Evolutionary conservation across 2,797 vertebrate genomes (phyloP), one percentile per base, ranked within the genome.

Genomic region (Phoebastria nigripes): DNA sequence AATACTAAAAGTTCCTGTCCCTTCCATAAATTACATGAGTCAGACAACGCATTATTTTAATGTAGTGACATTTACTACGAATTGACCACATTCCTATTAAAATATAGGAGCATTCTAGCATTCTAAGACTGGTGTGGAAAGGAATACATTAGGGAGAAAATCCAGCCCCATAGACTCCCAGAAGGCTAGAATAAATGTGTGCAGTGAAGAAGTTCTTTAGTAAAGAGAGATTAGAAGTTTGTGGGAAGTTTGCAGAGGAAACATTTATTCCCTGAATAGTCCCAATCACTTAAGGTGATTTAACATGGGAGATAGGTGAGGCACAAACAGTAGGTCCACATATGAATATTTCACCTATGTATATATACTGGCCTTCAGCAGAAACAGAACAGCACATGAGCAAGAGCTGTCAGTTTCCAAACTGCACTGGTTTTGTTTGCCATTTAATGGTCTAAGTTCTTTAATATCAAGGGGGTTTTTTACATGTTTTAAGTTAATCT

Each of bases 1-100:
- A 90, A 89, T 83, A 56, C 15, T 90, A 65, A 72, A 88, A 22
- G 9, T 79, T 94, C 28, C 33, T n/a, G 16, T 83, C 49, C 83
- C 54, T 88, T 86, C 35, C 35, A 18, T 71, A 73, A 88, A 83
- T 90, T 93, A 39, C 16, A 24, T 16, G 28, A 86, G 17, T 81
- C 37, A 85, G 52, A 22, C 15, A 66, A 52, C 0, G 2, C 0
- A 0, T 26, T 63, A 31, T 82, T 89, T 72, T 89, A 56, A 83
- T 4, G 2, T 55, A 72, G 8, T 69, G 47, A 63, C 47, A 89
- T 85, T 87, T 71, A 28, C 8, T 59, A 31, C 3, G 2, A 77
- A 20, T 55, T 86, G 16, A 89, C 26, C 42, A 61, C 5, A 46
- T 71, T 80, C 11, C 0, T 74, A 10, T 74, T 88, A 77, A 85